These are phyloP conservation scores for Callitettix versicolor DNA, from an alignment of 1,140 invertebrate genomes.

Conservation along the genomic window DNA sequence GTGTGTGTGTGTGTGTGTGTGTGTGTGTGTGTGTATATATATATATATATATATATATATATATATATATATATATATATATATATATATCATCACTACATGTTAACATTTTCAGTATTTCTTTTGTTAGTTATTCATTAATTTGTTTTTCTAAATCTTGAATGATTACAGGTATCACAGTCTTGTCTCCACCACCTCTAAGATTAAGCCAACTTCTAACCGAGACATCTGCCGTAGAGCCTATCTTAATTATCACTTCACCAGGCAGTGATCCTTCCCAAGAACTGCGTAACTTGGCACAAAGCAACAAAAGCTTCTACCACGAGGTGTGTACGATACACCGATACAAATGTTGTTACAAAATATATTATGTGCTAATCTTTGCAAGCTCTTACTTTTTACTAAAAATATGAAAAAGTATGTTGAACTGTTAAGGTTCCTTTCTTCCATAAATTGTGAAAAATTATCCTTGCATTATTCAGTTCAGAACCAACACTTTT, in stretches of 20 bases:
- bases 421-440: too few species aligned
- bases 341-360: neutral
- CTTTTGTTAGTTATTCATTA: too few species aligned
- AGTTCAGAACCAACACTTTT: neutral
- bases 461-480: neutral
- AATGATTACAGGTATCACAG: constrained; percentile 41
- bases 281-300: constrained; percentile 56
- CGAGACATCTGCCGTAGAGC: constrained; percentile 48
- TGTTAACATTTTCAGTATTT: too few species aligned
- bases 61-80: too few species aligned
- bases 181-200: constrained; percentile 48
- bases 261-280: constrained; percentile 74
- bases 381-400: too few species aligned
- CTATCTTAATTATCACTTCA: constrained; percentile 63
- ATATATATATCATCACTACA: too few species aligned
- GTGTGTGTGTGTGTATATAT: too few species aligned
- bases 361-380: neutral
- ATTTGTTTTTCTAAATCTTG: too few species aligned
- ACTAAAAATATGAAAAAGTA: too few species aligned
- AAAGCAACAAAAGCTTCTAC: constrained; percentile 36
- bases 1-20: too few species aligned
- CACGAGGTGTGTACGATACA: constrained; percentile 5
- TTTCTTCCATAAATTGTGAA: too few species aligned
- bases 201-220: constrained; percentile 46
- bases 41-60: too few species aligned